Evolutionary conservation across 2,113 vertebrate species (phyloP).

Genomic region (Xenopus borealis): DNA sequence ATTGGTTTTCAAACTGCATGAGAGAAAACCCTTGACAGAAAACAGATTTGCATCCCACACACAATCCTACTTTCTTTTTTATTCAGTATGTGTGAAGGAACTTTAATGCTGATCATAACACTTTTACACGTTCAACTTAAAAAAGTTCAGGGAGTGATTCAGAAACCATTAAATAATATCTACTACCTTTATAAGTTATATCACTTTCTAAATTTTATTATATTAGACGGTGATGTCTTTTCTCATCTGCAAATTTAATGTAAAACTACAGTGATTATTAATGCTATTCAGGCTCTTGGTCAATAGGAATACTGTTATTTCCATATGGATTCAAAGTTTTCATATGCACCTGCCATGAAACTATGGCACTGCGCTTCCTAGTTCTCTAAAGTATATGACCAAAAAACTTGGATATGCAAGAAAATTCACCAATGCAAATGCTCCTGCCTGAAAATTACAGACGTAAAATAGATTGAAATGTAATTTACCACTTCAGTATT

Average conservation of each 20-base stretch:
- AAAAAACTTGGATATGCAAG: neutral
- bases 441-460: too few relatives aligned
- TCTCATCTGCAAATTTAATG: slow-evolving; percentile 3
- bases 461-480: too few relatives aligned
- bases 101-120: slow-evolving; percentile 30
- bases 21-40: slow-evolving; percentile 39
- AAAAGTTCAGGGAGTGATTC: slow-evolving; percentile 21
- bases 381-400: neutral
- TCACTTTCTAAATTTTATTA: slow-evolving; percentile 9
- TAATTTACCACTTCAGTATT: too few relatives aligned
- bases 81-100: slow-evolving; percentile 15
- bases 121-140: slow-evolving; percentile 21
- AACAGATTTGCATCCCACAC: slow-evolving; percentile 35
- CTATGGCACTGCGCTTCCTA: too few relatives aligned
- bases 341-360: too few relatives aligned
- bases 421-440: too few relatives aligned
- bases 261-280: neutral
- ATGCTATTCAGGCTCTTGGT: neutral
- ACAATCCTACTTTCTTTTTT: slow-evolving; percentile 32
- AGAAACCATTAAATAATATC: slow-evolving; percentile 20
- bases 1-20: slow-evolving; percentile 22
- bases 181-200: neutral
- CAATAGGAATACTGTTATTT: neutral
- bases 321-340: too few relatives aligned
- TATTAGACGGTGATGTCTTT: neutral